Conservation (phyloP, 2,888 invertebrate genomes). For the Athetis lepigone region DNA sequence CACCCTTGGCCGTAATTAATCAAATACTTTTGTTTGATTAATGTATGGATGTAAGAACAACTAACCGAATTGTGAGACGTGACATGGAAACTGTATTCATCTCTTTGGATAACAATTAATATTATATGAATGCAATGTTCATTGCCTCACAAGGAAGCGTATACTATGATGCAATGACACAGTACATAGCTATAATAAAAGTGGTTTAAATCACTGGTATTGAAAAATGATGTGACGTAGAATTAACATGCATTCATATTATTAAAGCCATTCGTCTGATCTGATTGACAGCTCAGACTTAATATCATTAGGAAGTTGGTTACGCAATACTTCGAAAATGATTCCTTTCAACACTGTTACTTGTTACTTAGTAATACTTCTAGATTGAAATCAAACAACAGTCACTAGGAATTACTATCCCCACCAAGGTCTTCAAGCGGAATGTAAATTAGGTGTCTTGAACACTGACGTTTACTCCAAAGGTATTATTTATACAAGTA, state of each 20-base stretch:
- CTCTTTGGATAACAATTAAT: constrained; percentile 49
- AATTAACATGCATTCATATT: constrained; percentile 23
- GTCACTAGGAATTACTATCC: constrained; percentile 30
- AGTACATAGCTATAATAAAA: constrained; percentile 39
- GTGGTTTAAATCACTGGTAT: constrained; percentile 42
- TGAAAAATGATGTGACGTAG: constrained; percentile 32
- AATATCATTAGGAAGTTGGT: constrained; percentile 16
- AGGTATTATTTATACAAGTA: constrained; percentile 7
- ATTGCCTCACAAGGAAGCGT: constrained; percentile 64
- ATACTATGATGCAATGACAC: constrained; percentile 43
- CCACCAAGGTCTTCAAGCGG: constrained; percentile 52
- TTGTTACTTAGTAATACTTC: not conserved
- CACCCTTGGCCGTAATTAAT: constrained; percentile 77
- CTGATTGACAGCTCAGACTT: constrained; percentile 25
- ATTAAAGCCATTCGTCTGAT: constrained; percentile 28
- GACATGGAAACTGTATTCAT: constrained; percentile 45
- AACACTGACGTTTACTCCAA: constrained; percentile 26
- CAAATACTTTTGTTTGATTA: constrained; percentile 62
- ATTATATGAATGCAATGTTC: constrained; percentile 54
- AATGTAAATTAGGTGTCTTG: constrained; percentile 54
- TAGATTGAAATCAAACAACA: constrained; percentile 13
- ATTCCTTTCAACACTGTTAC: constrained; percentile 20
- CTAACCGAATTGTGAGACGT: constrained; percentile 50
- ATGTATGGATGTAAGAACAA: constrained; percentile 48
- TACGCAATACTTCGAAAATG: constrained; percentile 6